Evolutionary conservation across 2,888 invertebrate genomes (phyloP), one percentile per base, ranked within the genome.

Genomic region (Ormyrus rosae): DNA sequence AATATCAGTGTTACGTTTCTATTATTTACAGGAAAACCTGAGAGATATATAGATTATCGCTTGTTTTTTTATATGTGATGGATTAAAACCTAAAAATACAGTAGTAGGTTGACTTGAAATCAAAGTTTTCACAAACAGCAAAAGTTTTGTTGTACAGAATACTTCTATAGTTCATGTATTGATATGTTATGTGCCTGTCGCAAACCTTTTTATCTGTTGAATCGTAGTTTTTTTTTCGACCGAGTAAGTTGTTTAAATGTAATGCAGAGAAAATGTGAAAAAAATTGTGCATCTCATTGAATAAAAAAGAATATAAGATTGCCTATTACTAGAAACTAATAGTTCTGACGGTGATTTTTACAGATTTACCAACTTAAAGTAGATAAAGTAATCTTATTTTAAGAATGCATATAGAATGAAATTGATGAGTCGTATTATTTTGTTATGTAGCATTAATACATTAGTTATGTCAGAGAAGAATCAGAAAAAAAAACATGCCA

Each of bases 131-230:
- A 50, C 10, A 65, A 13, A 64, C 11, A 56, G 13, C 34, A 34
- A 50, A 56, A 58, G 51, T 11, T 34, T 34, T 34, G 34, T 34
- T 4, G 34, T 3, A 34, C 34, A 34, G 34, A 51, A 63, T 67
- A 65, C 61, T 63, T 69, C 11, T 11, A 71, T 60, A 60, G 65
- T 60, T 68, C 45, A 50, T 79, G 63, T 79, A 74, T 65, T 34
- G 51, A 48, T 75, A 73, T 81, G 83, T 83, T 84, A 83, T 84
- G 83, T 83, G 83, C 73, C 84, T 83, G 83, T 83, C 79, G 51
- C 71, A 78, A 75, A 81, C 63, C 76, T 81, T 74, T 64, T 11
- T 10, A 53, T 46, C 48, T 63, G 71, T 56, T 71, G 74, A 58
- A 53, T 6, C 55, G 2, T 19, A 51, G 50, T 58, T 63, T 8